Percentiles rank a stretch among this genome's conserved stretches.
These are phyloP conservation scores for Aporrectodea caliginosa DNA, from an alignment of 1,140 invertebrate genomes.

Conservation along the genomic window DNA sequence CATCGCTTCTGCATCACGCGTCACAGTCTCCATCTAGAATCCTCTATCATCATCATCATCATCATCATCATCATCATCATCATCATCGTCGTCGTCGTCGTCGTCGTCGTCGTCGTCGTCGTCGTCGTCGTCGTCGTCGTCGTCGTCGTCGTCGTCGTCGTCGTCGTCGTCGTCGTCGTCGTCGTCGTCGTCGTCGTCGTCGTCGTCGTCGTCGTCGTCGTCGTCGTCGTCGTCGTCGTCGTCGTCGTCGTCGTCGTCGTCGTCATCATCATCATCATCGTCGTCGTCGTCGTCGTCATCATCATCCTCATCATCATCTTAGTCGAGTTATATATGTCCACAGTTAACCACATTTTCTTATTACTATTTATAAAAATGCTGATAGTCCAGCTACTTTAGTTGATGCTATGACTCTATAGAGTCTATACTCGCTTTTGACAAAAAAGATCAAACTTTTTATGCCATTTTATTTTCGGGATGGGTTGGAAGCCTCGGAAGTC, in stretches of 20 bases:
- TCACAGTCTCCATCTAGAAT: too few relatives aligned
- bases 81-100: conserved; percentile 6
- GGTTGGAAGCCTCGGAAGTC: too few relatives aligned
- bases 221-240: conserved; percentile 6
- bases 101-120: conserved; percentile 9
- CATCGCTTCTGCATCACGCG: too few relatives aligned
- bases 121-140: neutral
- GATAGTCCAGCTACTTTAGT: too few relatives aligned
- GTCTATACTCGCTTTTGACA: too few relatives aligned
- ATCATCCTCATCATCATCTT: too few relatives aligned
- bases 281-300: too few relatives aligned
- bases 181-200: conserved; percentile 6
- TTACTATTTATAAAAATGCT: too few relatives aligned
- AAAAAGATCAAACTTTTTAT: too few relatives aligned
- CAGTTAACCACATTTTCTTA: too few relatives aligned
- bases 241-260: conserved; percentile 6
- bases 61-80: conserved; percentile 10
- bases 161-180: neutral
- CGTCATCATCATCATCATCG: conserved; percentile 4
- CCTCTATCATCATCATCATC: conserved; percentile 1
- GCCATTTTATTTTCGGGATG: too few relatives aligned
- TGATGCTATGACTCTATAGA: too few relatives aligned
- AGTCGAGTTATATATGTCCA: neutral
- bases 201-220: conserved; percentile 6
- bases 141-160: neutral